phyloP scores from a whole-genome alignment of 2,888 invertebrate genomes.

The Andrena bicolor region DNA sequence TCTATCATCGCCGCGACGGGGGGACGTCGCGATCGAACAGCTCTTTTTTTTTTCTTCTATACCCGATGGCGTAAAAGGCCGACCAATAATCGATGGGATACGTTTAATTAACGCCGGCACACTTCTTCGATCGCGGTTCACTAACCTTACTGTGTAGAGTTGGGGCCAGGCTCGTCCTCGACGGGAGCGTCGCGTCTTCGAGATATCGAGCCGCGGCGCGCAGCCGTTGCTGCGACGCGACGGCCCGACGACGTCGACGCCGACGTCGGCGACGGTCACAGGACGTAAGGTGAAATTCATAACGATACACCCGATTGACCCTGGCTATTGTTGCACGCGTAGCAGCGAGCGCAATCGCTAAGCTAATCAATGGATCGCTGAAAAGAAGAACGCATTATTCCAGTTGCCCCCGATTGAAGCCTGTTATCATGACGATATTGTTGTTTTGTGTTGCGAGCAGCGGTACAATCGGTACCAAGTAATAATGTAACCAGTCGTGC shows the following conservation, averaged over 20 bases:
- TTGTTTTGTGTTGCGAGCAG: constrained; percentile 22
- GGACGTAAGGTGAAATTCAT: constrained; percentile 45
- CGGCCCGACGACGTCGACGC: neutral
- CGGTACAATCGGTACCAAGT: constrained; percentile 21
- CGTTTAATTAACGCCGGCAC: constrained; percentile 66
- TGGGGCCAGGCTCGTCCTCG: constrained; percentile 40
- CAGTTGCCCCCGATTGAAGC: constrained; percentile 24
- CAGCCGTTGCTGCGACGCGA: neutral
- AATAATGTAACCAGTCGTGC: constrained; percentile 33
- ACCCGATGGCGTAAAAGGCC: constrained; percentile 20
- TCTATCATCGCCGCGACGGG: neutral
- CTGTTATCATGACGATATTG: constrained; percentile 38
- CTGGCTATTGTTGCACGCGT: constrained; percentile 39
- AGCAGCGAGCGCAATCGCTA: constrained; percentile 48
- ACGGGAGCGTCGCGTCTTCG: constrained; percentile 1
- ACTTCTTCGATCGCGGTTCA: constrained; percentile 64
- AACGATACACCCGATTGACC: constrained; percentile 52
- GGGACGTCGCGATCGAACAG: neutral
- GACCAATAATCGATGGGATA: constrained; percentile 58
- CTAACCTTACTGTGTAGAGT: constrained; percentile 52
- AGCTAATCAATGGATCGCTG: constrained; percentile 47
- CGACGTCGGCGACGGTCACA: neutral
- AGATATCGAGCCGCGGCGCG: constrained; percentile 23
- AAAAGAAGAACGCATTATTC: constrained; percentile 36
- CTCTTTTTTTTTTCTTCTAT: constrained; percentile 8